Evolutionary conservation across 2,888 invertebrate species (phyloP).

Genomic region (Spisula solida): DNA sequence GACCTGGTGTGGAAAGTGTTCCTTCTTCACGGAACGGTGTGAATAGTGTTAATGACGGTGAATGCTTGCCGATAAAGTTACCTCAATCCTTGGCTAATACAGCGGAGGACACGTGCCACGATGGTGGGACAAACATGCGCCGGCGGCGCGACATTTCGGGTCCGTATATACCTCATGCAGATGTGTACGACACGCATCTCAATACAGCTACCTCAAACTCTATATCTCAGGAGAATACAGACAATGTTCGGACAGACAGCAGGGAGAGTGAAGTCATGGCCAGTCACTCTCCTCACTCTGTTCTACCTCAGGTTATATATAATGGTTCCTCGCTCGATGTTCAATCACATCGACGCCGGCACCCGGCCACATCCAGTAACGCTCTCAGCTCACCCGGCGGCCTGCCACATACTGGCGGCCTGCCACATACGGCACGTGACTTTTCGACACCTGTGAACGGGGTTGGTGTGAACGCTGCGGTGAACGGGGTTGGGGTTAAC

Average conservation of each 20-base stretch:
- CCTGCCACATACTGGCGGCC: not conserved
- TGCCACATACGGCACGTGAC: constrained; percentile 14
- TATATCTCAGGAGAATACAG: constrained; percentile 51
- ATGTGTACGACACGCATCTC: not conserved
- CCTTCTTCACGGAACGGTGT: constrained; percentile 15
- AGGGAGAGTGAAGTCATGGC: constrained; percentile 9
- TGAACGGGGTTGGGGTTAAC: constrained; percentile 25
- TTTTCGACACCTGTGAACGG: not conserved
- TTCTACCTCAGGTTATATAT: constrained; percentile 35
- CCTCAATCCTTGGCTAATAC: constrained; percentile 46
- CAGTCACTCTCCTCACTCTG: constrained; percentile 28
- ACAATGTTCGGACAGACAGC: constrained; percentile 26
- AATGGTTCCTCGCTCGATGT: constrained; percentile 31
- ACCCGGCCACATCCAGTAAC: constrained; percentile 36
- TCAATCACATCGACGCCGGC: constrained; percentile 32
- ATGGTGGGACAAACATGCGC: constrained; percentile 34
- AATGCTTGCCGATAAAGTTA: constrained; percentile 30
- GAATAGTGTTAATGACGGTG: constrained; percentile 30
- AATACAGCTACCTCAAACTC: constrained; percentile 62
- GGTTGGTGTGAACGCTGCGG: not conserved
- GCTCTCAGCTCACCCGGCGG: constrained; percentile 49
- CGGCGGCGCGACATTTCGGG: constrained; percentile 39
- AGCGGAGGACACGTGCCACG: constrained; percentile 47
- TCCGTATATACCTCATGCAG: constrained; percentile 41
- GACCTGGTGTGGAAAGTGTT: constrained; percentile 12